A percentile compares a stretch with the other conserved stretches of the same genome.
Conservation (phyloP, 2,888 invertebrate genomes). For the Tipula helvola region DNA sequence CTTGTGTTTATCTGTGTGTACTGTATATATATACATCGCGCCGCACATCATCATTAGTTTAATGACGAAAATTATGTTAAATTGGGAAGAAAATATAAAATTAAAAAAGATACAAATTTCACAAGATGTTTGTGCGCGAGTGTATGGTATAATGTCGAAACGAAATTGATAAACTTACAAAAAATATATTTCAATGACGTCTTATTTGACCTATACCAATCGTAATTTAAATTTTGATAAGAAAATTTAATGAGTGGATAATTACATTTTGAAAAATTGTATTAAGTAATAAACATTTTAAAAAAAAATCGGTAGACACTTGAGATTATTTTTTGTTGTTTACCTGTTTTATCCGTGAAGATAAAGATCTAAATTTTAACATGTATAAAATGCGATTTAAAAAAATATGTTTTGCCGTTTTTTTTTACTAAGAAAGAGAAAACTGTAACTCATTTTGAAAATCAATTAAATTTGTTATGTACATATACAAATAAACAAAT, state of each 20-base stretch:
- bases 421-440: neutral
- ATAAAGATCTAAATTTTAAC: neutral
- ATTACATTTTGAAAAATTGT: neutral
- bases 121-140: neutral
- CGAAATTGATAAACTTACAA: neutral
- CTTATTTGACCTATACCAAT: neutral
- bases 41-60: neutral
- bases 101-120: neutral
- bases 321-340: neutral
- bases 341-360: neutral
- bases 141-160: neutral
- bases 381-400: neutral
- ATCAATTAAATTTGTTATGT: neutral
- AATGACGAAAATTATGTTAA: neutral
- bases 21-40: neutral
- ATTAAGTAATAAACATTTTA: neutral
- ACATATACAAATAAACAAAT: neutral
- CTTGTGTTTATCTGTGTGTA: neutral
- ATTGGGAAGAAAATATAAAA: neutral
- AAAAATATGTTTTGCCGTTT: neutral
- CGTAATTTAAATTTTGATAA: neutral
- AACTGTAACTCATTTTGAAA: neutral
- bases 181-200: neutral
- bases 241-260: neutral
- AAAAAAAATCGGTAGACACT: neutral